A percentile compares a stretch with the other conserved stretches of the same genome.
Evolutionary conservation across 1,140 invertebrate genomes (phyloP).

Genomic region (Stegodyphus mimosarum): DNA sequence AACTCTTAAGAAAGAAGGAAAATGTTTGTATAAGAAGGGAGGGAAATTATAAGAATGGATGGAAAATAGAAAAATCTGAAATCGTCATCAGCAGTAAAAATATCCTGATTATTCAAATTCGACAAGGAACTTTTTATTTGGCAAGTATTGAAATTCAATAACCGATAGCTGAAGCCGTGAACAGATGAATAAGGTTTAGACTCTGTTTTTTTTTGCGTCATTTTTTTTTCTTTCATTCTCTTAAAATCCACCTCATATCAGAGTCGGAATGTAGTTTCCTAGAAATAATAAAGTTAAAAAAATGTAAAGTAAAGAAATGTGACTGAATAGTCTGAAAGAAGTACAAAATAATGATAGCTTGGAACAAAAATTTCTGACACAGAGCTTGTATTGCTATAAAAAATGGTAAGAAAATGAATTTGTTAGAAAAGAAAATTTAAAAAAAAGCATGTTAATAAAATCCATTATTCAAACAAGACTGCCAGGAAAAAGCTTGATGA

Average conservation of each 20-base stretch:
- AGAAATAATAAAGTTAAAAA: no score
- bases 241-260: no score
- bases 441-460: constrained; percentile 24
- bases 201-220: background rate
- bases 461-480: constrained; percentile 7
- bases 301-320: no score
- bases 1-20: no score
- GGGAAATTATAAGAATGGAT: no score
- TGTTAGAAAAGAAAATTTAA: background rate
- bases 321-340: no score
- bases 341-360: background rate
- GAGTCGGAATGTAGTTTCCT: no score
- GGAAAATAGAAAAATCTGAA: no score
- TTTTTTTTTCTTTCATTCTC: no score
- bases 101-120: constrained; percentile 13
- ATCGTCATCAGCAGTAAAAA: background rate
- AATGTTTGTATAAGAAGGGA: no score
- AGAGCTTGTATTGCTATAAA: constrained; percentile 9
- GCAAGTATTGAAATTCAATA: constrained; percentile 10
- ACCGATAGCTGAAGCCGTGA: background rate
- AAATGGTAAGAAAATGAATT: background rate
- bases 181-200: constrained; percentile 2
- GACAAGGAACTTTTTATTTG: background rate
- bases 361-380: background rate
- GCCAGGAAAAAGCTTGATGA: background rate